Conservation (phyloP, 2,797 vertebrate genomes). For the Acanthurus lineatus region DNA sequence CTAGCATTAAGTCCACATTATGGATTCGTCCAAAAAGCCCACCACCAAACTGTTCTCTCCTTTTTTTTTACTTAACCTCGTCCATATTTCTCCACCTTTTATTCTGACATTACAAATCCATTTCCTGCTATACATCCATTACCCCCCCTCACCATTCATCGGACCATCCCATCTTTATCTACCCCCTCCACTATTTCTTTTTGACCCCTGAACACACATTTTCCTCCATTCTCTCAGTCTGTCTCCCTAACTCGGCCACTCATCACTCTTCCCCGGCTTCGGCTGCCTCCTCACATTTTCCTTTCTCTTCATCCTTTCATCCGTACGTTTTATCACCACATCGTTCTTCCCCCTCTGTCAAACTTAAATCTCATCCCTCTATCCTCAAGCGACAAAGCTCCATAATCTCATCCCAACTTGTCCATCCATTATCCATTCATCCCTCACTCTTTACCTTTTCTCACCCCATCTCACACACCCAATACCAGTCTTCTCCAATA, state of each 20-base stretch:
- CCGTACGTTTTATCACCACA: conserved; percentile 30
- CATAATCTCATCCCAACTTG: conserved; percentile 42
- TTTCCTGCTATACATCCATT: conserved; percentile 57
- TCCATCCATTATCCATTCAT: conserved; percentile 38
- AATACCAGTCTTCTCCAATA: conserved; percentile 39
- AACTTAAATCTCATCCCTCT: conserved; percentile 52
- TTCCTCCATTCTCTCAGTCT: conserved; percentile 11
- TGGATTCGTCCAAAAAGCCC: conserved; percentile 37
- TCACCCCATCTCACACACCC: not conserved
- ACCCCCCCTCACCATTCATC: conserved; percentile 1
- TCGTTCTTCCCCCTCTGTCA: conserved; percentile 57
- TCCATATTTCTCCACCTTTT: conserved; percentile 23
- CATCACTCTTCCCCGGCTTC: conserved; percentile 48
- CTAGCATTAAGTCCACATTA: conserved; percentile 39
- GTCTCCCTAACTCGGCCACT: conserved; percentile 44
- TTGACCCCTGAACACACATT: conserved; percentile 36
- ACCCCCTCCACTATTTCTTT: not conserved
- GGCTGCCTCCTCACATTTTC: conserved; percentile 40
- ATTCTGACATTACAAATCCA: conserved; percentile 37
- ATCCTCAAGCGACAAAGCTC: conserved; percentile 50
- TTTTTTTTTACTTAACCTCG: conserved; percentile 52
- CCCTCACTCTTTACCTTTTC: conserved; percentile 43
- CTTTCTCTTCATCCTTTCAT: conserved; percentile 43
- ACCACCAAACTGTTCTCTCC: conserved; percentile 30
- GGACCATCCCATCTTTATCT: not conserved